A percentile compares a stretch with the other conserved stretches of the same genome.
Conservation (phyloP, 1,140 invertebrate genomes). For the Augochlora pura region DNA sequence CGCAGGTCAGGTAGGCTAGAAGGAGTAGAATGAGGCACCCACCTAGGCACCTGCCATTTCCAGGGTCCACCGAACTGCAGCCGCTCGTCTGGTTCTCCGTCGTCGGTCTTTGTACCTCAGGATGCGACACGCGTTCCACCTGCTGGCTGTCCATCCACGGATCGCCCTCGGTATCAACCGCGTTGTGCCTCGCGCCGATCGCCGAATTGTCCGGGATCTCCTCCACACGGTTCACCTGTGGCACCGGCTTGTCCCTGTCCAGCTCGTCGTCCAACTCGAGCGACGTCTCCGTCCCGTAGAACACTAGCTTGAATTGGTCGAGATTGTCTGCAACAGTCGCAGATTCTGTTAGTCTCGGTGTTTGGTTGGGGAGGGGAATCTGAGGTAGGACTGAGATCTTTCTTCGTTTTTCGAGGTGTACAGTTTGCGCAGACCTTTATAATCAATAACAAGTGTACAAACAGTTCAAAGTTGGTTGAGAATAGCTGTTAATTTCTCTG, state of each 20-base stretch:
- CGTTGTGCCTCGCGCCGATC: conserved; percentile 60
- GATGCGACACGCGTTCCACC: conserved; percentile 73
- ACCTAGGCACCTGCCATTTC: conserved; percentile 75
- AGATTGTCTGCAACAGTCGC: conserved; percentile 77
- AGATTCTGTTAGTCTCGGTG: neutral
- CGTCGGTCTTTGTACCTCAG: conserved; percentile 72
- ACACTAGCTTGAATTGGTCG: conserved; percentile 81
- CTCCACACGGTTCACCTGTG: conserved; percentile 46
- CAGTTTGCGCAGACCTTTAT: too few relatives aligned
- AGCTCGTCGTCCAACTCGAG: conserved; percentile 76
- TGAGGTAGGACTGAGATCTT: too few relatives aligned
- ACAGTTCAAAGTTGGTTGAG: too few relatives aligned
- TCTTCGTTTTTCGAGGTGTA: too few relatives aligned
- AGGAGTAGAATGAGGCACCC: conserved; percentile 77
- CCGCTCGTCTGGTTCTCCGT: conserved; percentile 74
- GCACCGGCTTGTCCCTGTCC: conserved; percentile 67
- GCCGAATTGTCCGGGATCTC: conserved; percentile 52
- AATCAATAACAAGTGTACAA: too few relatives aligned
- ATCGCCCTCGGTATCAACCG: conserved; percentile 68
- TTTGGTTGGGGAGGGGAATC: neutral
- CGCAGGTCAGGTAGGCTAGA: conserved; percentile 66
- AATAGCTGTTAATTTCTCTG: too few relatives aligned
- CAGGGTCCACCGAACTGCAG: conserved; percentile 61
- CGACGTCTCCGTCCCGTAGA: conserved; percentile 82
- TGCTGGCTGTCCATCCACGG: conserved; percentile 74